Evolutionary conservation across 2,888 invertebrate genomes (phyloP).

Genomic region (Colostygia pectinataria): DNA sequence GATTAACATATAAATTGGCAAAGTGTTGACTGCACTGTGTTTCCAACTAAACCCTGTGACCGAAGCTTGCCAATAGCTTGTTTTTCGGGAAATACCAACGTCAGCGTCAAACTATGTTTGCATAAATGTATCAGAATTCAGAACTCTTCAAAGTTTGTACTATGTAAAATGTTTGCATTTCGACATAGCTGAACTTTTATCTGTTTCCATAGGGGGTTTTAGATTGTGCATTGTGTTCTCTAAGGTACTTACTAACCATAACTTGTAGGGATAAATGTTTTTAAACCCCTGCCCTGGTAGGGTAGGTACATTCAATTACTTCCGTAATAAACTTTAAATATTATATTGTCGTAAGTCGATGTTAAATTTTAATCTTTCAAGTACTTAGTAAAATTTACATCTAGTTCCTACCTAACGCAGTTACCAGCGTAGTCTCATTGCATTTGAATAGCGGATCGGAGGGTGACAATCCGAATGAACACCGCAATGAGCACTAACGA

Average conservation of each 20-base stretch:
- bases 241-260: no score
- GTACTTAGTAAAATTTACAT: no score
- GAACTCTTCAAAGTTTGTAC: conserved; percentile 10
- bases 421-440: conserved; percentile 12
- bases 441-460: conserved; percentile 22
- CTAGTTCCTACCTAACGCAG: conserved; percentile 1
- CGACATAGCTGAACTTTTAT: conserved; percentile 4
- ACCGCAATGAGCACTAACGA: conserved; percentile 24
- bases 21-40: conserved; percentile 37
- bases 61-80: conserved; percentile 32
- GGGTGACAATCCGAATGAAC: conserved; percentile 22
- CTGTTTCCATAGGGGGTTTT: no score
- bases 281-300: no score
- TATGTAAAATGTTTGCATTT: conserved; percentile 1
- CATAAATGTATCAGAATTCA: conserved; percentile 26
- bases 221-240: not conserved
- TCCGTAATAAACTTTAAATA: no score
- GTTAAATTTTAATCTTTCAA: no score
- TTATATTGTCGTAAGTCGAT: no score
- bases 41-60: conserved; percentile 30
- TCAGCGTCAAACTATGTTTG: conserved; percentile 31
- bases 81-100: conserved; percentile 28
- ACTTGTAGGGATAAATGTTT: no score
- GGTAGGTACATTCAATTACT: no score
- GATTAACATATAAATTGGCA: conserved; percentile 70